A percentile compares a stretch with the other conserved stretches of the same genome.
Conservation (phyloP, 2,113 vertebrate genomes). For the Gracilinanus agilis region DNA sequence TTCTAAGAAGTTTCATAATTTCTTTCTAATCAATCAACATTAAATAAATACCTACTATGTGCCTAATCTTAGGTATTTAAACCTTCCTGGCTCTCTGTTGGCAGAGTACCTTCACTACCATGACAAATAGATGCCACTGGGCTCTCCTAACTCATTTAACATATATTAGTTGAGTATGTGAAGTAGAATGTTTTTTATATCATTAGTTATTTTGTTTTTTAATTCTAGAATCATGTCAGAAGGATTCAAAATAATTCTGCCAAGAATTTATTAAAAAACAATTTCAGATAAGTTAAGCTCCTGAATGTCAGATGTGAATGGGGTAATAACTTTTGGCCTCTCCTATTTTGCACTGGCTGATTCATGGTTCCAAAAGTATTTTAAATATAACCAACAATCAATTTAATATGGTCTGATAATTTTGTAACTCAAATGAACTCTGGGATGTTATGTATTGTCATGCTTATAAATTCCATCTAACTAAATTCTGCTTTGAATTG, state of each 20-base stretch:
- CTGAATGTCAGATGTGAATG: constrained; percentile 4
- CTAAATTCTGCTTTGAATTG: neutral
- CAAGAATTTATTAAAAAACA: constrained; percentile 54
- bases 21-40: neutral
- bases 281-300: neutral
- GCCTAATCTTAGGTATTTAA: constrained; percentile 38
- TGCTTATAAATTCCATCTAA: neutral
- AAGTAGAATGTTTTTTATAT: neutral
- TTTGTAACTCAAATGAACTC: neutral
- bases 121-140: neutral
- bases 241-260: constrained; percentile 24
- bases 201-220: neutral
- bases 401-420: neutral
- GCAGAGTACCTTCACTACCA: neutral
- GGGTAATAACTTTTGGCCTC: constrained; percentile 22
- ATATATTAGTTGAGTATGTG: neutral
- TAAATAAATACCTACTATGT: neutral
- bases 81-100: constrained; percentile 17
- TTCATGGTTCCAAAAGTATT: neutral
- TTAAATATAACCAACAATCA: neutral
- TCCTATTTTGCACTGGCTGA: neutral
- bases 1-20: neutral
- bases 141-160: neutral
- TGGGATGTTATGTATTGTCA: neutral
- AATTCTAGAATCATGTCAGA: constrained; percentile 10